These are phyloP conservation scores for Sciurus carolinensis DNA, from an alignment of 2,797 vertebrate genomes.

Conservation along the genomic window DNA sequence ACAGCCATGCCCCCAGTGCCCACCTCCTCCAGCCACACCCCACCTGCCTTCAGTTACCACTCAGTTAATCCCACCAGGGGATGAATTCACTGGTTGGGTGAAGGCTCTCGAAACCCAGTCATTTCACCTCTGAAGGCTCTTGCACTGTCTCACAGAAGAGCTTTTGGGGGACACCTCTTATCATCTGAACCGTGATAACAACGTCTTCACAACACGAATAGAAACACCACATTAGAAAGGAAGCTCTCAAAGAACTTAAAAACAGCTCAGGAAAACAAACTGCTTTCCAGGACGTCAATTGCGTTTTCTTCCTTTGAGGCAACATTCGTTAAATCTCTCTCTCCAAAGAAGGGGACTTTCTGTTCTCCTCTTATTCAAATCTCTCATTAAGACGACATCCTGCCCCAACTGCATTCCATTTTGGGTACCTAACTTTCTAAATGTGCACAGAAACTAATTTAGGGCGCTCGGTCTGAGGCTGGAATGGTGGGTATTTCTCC, in stretches of 20 bases:
- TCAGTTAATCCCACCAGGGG: too few species aligned
- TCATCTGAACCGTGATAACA: not conserved
- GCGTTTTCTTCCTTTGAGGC: conserved; percentile 50
- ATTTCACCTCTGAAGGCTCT: too few species aligned
- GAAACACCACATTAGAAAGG: conserved; percentile 15
- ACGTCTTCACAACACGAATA: not conserved
- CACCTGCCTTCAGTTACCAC: too few species aligned
- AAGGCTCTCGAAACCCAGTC: too few species aligned
- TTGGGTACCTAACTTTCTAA: conserved; percentile 84
- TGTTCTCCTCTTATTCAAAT: conserved; percentile 71
- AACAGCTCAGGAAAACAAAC: not conserved
- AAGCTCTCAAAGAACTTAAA: not conserved
- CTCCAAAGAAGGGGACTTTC: not conserved
- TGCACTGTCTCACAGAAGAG: too few species aligned
- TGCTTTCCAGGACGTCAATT: not conserved
- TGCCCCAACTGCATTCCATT: conserved; percentile 83
- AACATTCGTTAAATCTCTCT: conserved; percentile 55
- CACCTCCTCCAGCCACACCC: too few species aligned
- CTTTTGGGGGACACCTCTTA: too few species aligned
- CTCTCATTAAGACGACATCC: conserved; percentile 74
- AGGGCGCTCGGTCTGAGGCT: conserved; percentile 78
- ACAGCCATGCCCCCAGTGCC: too few species aligned
- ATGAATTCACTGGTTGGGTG: too few species aligned
- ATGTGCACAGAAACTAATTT: conserved; percentile 82
- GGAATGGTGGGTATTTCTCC: conserved; percentile 85